These are phyloP conservation scores for Stenodera caucasica DNA, from an alignment of 2,888 invertebrate species.

Conservation along the genomic window DNA sequence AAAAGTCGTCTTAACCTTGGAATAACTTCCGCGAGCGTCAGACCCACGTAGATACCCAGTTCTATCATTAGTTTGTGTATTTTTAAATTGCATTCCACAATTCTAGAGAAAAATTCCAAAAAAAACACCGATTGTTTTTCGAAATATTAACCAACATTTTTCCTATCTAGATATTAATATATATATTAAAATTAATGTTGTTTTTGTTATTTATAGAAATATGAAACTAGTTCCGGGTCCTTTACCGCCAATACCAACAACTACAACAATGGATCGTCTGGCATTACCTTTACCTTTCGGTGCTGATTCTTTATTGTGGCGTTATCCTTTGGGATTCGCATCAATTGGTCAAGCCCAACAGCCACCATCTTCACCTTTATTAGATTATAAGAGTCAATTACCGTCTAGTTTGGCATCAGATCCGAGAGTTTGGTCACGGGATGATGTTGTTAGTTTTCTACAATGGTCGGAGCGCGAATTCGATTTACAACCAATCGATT, in stretches of 20 bases:
- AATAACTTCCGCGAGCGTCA: slow-evolving; percentile 44
- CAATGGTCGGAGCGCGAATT: slow-evolving; percentile 92
- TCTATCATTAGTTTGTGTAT: slow-evolving; percentile 33
- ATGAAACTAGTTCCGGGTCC: slow-evolving; percentile 61
- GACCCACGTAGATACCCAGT: slow-evolving; percentile 32
- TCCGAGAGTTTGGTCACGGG: slow-evolving; percentile 87
- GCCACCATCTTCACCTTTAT: slow-evolving; percentile 68
- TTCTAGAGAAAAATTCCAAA: neutral
- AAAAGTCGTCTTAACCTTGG: slow-evolving; percentile 41
- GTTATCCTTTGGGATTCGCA: slow-evolving; percentile 80
- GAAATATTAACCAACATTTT: slow-evolving; percentile 9
- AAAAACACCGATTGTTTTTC: too few relatives aligned
- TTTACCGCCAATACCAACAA: slow-evolving; percentile 53
- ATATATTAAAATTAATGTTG: slow-evolving; percentile 3
- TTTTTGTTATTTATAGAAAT: slow-evolving; percentile 37
- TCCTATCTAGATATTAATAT: neutral
- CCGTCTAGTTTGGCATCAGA: slow-evolving; percentile 83
- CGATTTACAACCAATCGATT: slow-evolving; percentile 86
- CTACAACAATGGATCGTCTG: slow-evolving; percentile 69
- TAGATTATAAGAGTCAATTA: slow-evolving; percentile 85
- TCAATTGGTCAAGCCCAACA: slow-evolving; percentile 64
- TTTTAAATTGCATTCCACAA: slow-evolving; percentile 28
- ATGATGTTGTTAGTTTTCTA: slow-evolving; percentile 84
- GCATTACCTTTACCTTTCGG: slow-evolving; percentile 79
- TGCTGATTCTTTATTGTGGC: slow-evolving; percentile 78